These are phyloP conservation scores for Rhinogobius similis DNA, from an alignment of 2,113 vertebrate species.

Conservation along the genomic window DNA sequence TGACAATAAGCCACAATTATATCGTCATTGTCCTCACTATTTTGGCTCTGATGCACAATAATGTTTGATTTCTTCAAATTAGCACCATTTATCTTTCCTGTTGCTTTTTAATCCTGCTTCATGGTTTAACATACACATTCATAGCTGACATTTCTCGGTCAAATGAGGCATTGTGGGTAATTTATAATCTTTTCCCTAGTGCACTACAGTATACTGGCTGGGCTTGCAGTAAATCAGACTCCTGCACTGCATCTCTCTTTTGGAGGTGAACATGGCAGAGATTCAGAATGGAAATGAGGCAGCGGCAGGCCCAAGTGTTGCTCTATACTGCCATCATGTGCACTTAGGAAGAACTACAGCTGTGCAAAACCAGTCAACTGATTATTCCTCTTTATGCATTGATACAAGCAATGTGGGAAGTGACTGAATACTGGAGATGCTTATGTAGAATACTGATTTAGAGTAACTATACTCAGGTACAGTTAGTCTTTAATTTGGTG, in stretches of 20 bases:
- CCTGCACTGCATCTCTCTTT: constrained; percentile 10
- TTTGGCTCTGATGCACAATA: not conserved
- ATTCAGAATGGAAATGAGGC: constrained; percentile 18
- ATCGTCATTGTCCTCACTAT: not conserved
- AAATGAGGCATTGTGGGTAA: constrained; percentile 8
- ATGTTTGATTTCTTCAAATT: constrained; percentile 6
- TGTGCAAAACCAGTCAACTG: not conserved
- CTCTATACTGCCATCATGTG: constrained; percentile 71
- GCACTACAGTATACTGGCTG: constrained; percentile 9
- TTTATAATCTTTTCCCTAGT: constrained; percentile 8
- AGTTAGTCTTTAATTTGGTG: too few relatives aligned
- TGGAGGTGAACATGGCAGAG: constrained; percentile 18
- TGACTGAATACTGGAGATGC: too few relatives aligned
- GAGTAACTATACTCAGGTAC: too few relatives aligned
- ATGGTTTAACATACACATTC: constrained; percentile 7
- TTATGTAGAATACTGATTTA: too few relatives aligned
- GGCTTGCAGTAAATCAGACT: constrained; percentile 11
- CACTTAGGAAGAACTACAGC: not conserved
- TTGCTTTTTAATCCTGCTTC: constrained; percentile 9
- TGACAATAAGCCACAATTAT: not conserved
- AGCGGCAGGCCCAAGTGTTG: constrained; percentile 25
- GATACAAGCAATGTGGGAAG: too few relatives aligned
- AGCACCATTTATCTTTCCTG: not conserved
- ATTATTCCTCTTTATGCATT: not conserved
- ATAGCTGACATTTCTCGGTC: constrained; percentile 4